Base-by-base conservation (phyloP, 2,888 invertebrate genomes). In the Eupithecia centaureata region DNA sequence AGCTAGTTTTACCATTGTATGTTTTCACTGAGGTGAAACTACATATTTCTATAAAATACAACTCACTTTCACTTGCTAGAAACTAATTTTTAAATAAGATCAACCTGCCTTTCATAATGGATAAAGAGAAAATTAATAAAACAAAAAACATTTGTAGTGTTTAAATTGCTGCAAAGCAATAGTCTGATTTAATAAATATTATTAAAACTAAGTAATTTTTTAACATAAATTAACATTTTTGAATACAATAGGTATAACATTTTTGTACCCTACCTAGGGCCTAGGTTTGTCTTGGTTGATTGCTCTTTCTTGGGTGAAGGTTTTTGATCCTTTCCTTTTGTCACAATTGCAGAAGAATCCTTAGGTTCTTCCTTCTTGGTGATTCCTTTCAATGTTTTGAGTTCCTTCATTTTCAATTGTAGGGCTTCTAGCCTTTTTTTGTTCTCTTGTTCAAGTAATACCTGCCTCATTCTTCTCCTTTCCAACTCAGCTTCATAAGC, bases 321-420 rank as follows among this genome's bases (percentile, higher is more conserved):
- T 8, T 18, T 42, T 42, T 42, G 42, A 18, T 42, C 42, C 18
- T 42, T 42, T 5, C 18, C 42, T 18, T 42, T 42, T 1, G 10
- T 1, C 42, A 8, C 10, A 18, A 42, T 42, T 18, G 18, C 42
- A 42, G 18, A 42, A 42, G 42, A 42, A 42, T 42, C 42, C 52
- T 54, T 54, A n/a, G 28, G 25, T 15, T 27, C 54, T 54, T 35
- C 13, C 10, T 32, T 38, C 30, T 35, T n/a, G 61, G 65, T 61
- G 28, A 5, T 54, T 54, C 54, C 54, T 27, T 54, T 28, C 10
- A 28, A 61, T 33, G 32, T 27, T 28, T 51, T 57, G 8, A 63
- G 27, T 52, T 22, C 58, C 8, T 54, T 54, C 54, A 54, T 54
- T 54, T 54, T 54, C n/a, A 28, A 28, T 54, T 54, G 8, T n/a